Conservation (phyloP, 2,113 vertebrate genomes). For the Hippocampus mohnikei region DNA sequence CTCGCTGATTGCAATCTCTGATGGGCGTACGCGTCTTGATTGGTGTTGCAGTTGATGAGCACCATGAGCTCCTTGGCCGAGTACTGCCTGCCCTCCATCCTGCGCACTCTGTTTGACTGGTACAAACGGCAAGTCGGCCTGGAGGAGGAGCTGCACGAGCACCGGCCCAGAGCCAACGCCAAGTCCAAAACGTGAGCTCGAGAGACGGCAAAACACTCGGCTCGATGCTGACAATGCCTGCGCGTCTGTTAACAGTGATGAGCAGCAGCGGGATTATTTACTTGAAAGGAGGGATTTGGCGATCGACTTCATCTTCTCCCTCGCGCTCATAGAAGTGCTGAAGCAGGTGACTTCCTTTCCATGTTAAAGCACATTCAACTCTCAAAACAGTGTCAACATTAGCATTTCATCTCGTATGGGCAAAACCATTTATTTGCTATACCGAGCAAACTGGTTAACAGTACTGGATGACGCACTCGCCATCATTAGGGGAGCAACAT, state of each 20-base stretch:
- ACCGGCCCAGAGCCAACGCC: conserved; percentile 89
- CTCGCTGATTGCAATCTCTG: conserved; percentile 32
- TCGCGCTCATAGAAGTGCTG: conserved; percentile 96
- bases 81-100: conserved; percentile 94
- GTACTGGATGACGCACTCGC: too few species aligned
- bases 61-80: conserved; percentile 97
- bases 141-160: conserved; percentile 92
- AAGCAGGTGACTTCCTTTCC: conserved; percentile 82
- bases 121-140: conserved; percentile 96
- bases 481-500: too few species aligned
- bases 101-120: conserved; percentile 96
- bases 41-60: conserved; percentile 82
- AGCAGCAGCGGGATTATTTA: conserved; percentile 93
- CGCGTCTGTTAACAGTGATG: conserved; percentile 79
- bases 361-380: not conserved
- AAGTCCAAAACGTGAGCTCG: conserved; percentile 89
- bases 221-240: conserved; percentile 6
- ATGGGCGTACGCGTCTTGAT: conserved; percentile 32
- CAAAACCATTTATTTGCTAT: too few species aligned
- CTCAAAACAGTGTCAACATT: not conserved
- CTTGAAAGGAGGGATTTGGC: conserved; percentile 96
- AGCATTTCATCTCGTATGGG: not conserved
- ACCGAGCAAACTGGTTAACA: too few species aligned
- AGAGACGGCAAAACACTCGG: not conserved
- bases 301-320: conserved; percentile 98